phyloP scores from a whole-genome alignment of 1,140 invertebrate species.

The Neocloeon triangulifer region DNA sequence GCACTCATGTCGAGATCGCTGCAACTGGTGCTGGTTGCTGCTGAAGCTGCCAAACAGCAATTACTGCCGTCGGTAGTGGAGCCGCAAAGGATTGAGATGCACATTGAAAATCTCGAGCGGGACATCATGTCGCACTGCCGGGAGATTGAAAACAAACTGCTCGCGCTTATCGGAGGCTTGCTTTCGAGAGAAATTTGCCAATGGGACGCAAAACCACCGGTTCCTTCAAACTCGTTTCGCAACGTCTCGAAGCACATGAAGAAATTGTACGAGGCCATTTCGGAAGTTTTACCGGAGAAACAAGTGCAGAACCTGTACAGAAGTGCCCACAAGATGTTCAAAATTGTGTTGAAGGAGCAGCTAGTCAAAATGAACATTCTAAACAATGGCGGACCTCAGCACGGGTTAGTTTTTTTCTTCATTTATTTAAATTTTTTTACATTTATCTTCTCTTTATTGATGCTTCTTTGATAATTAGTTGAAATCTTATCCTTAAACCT shows the following conservation, averaged over 20 bases:
- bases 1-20: slow-evolving; percentile 76
- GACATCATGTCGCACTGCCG: slow-evolving; percentile 74
- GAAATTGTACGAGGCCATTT: slow-evolving; percentile 81
- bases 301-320: slow-evolving; percentile 58
- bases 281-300: slow-evolving; percentile 44
- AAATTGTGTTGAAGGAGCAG: slow-evolving; percentile 63
- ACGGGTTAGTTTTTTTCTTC: slow-evolving; percentile 65
- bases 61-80: slow-evolving; percentile 17
- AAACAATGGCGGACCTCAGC: slow-evolving; percentile 87
- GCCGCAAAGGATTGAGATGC: not conserved
- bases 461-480: too few species aligned
- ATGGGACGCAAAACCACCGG: slow-evolving; percentile 87
- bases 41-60: slow-evolving; percentile 42
- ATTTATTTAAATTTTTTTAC: too few species aligned
- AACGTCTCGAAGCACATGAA: slow-evolving; percentile 72
- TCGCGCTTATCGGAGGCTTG: slow-evolving; percentile 68
- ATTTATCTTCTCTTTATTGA: too few species aligned
- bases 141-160: slow-evolving; percentile 79
- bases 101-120: slow-evolving; percentile 37
- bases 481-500: too few species aligned
- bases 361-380: slow-evolving; percentile 67
- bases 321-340: slow-evolving; percentile 68
- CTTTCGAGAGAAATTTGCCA: slow-evolving; percentile 45
- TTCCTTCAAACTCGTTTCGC: slow-evolving; percentile 80
- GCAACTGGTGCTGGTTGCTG: slow-evolving; percentile 52